Evolutionary conservation across 2,113 vertebrate species (phyloP).

Genomic region (Bubo scandiacus): DNA sequence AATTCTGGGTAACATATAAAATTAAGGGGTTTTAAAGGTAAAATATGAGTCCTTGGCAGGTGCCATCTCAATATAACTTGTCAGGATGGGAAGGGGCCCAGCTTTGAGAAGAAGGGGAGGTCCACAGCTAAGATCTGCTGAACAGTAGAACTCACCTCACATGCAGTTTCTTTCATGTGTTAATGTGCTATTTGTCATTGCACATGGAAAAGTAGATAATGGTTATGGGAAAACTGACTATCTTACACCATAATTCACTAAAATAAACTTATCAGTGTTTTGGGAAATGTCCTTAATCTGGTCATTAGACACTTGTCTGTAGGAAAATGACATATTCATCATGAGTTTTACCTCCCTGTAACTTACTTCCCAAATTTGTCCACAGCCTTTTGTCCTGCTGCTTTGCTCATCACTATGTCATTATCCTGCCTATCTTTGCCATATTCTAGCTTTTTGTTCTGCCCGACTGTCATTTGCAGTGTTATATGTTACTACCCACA

Average conservation of each 20-base stretch:
- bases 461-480: not conserved
- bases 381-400: not conserved
- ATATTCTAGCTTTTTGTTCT: not conserved
- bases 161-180: not conserved
- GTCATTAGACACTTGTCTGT: not conserved
- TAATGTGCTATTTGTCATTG: not conserved
- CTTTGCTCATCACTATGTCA: not conserved
- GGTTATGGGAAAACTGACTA: not conserved
- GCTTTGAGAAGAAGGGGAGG: not conserved
- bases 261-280: not conserved
- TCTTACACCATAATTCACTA: not conserved
- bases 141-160: not conserved
- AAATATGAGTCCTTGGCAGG: not conserved
- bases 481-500: not conserved
- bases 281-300: not conserved
- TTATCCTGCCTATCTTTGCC: not conserved
- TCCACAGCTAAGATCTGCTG: not conserved
- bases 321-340: not conserved
- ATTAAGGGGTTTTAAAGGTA: not conserved
- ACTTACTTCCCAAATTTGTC: not conserved
- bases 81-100: not conserved
- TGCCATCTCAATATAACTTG: not conserved
- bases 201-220: not conserved
- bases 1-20: not conserved
- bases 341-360: not conserved